A percentile compares a stretch with the other conserved stretches of the same genome.
Conservation (phyloP, 2,888 invertebrate species). For the Sceliomorpha sp. region DNA sequence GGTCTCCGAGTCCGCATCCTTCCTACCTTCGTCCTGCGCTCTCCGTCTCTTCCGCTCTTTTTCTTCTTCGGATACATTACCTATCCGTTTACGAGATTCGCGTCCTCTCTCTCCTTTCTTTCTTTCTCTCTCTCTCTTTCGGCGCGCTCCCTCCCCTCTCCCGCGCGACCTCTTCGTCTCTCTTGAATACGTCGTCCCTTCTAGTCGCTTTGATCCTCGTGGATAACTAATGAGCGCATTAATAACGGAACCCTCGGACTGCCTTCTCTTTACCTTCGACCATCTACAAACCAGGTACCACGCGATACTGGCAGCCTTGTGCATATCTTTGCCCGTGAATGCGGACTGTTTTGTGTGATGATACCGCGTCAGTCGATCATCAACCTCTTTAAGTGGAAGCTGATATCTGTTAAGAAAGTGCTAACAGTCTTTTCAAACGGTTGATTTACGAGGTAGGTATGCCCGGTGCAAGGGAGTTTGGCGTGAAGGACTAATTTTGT, state of each 20-base stretch:
- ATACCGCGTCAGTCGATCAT: conserved; percentile 17
- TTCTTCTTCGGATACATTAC: conserved; percentile 15
- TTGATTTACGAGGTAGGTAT: no score
- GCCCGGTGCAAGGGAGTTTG: no score
- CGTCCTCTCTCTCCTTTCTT: conserved; percentile 29
- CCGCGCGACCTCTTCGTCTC: no score
- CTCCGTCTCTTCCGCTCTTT: background rate
- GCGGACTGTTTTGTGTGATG: conserved; percentile 14
- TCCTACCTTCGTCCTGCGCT: conserved; percentile 24
- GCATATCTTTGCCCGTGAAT: conserved; percentile 11
- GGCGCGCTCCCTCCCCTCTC: no score
- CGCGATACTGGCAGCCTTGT: conserved; percentile 1
- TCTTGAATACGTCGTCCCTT: conserved; percentile 15
- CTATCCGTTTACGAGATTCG: conserved; percentile 25
- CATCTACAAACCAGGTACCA: background rate
- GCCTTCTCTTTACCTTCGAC: conserved; percentile 18
- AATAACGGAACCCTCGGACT: conserved; percentile 29
- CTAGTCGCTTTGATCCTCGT: conserved; percentile 29
- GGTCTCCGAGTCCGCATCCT: conserved; percentile 18
- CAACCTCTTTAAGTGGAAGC: conserved; percentile 19
- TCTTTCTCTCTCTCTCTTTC: no score
- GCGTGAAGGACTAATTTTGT: no score
- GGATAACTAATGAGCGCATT: conserved; percentile 42
- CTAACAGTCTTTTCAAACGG: conserved; percentile 10
- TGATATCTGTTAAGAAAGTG: conserved; percentile 6